phyloP scores from a whole-genome alignment of 2,888 invertebrate species.

The Lithosia quadra region DNA sequence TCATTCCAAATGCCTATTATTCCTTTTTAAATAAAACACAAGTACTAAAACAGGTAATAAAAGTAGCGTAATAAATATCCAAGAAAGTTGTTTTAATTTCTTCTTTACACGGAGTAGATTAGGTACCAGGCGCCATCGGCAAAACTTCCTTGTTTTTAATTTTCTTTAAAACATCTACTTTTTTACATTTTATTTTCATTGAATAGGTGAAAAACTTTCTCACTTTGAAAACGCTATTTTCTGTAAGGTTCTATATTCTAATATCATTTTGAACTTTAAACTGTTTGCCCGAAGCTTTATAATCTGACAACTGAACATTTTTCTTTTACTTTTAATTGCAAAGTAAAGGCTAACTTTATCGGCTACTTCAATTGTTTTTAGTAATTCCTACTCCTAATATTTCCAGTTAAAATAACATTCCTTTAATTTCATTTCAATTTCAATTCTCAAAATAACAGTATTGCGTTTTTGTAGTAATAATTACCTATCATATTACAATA shows the following conservation, averaged over 20 bases:
- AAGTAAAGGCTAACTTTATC: slow-evolving; percentile 69
- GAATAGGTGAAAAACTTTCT: slow-evolving; percentile 82
- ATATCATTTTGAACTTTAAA: slow-evolving; percentile 69
- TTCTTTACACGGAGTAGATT: slow-evolving; percentile 85
- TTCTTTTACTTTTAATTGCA: slow-evolving; percentile 76
- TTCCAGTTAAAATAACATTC: slow-evolving; percentile 29
- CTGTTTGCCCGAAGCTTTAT: slow-evolving; percentile 63
- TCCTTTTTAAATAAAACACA: slow-evolving; percentile 72
- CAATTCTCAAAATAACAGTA: slow-evolving; percentile 28
- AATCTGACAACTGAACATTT: slow-evolving; percentile 63
- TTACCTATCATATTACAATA: slow-evolving; percentile 24
- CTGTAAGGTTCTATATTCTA: slow-evolving; percentile 68
- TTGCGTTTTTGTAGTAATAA: neutral
- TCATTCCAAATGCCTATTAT: slow-evolving; percentile 43
- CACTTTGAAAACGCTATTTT: slow-evolving; percentile 80
- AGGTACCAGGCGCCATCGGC: slow-evolving; percentile 80
- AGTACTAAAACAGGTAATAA: slow-evolving; percentile 71
- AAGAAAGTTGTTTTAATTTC: slow-evolving; percentile 86
- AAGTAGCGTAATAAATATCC: slow-evolving; percentile 86
- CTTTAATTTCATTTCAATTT: slow-evolving; percentile 18
- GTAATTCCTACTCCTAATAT: slow-evolving; percentile 56
- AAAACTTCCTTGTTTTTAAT: slow-evolving; percentile 86
- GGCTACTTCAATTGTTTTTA: slow-evolving; percentile 65
- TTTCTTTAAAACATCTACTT: slow-evolving; percentile 86
- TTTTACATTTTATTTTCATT: slow-evolving; percentile 81